These are phyloP conservation scores for Pardalotus punctatus DNA, from an alignment of 2,113 vertebrate genomes.

Conservation along the genomic window DNA sequence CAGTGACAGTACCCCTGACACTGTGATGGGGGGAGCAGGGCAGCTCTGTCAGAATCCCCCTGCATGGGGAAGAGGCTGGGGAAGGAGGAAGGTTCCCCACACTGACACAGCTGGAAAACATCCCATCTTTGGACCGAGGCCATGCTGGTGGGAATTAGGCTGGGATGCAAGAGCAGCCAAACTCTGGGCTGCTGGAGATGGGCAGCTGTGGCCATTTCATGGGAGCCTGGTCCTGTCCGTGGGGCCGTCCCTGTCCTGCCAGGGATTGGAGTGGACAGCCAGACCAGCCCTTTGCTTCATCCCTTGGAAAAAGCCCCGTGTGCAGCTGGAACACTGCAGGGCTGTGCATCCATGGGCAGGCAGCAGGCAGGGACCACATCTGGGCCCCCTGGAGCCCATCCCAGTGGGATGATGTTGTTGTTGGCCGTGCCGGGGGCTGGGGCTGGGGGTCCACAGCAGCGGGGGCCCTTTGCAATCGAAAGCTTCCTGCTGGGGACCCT, in stretches of 20 bases:
- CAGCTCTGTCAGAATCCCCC: rapidly evolving
- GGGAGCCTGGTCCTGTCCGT: not conserved
- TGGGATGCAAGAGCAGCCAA: not conserved
- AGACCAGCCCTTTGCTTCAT: not conserved
- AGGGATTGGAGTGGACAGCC: not conserved
- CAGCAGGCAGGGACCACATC: not conserved
- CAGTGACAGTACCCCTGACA: not conserved
- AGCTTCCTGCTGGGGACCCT: slow-evolving; percentile 66
- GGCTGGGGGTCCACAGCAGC: not conserved
- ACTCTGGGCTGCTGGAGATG: not conserved
- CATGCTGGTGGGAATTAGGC: not conserved
- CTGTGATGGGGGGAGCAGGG: not conserved
- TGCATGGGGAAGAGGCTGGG: not conserved
- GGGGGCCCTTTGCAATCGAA: slow-evolving; percentile 16
- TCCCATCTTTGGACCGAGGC: not conserved
- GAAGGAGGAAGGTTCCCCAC: not conserved
- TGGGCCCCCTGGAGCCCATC: not conserved
- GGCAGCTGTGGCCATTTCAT: rapidly evolving
- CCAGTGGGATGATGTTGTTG: not conserved
- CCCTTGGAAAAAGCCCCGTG: not conserved
- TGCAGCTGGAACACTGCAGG: not conserved
- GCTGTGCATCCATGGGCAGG: not conserved
- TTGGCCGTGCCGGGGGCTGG: not conserved
- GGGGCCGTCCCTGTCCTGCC: not conserved
- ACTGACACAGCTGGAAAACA: not conserved